These are phyloP conservation scores for Champsocephalus gunnari DNA, from an alignment of 2,797 vertebrate species.

Conservation along the genomic window DNA sequence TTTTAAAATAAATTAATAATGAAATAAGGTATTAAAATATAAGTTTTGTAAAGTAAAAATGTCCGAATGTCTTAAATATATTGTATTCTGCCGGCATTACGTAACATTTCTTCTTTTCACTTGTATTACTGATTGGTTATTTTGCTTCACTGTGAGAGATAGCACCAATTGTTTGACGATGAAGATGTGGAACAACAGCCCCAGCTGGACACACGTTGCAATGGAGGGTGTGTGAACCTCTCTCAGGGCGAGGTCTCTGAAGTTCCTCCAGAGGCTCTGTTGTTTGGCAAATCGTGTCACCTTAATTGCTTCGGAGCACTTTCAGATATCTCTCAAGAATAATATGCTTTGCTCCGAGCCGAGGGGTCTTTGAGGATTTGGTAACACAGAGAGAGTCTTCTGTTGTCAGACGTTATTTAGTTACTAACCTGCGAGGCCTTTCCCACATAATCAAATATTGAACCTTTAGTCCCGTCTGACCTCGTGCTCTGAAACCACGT, in stretches of 20 bases:
- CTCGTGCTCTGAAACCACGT: conserved; percentile 62
- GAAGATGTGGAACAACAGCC: conserved; percentile 16
- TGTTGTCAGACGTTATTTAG: conserved; percentile 72
- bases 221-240: conserved; percentile 33
- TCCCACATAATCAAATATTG: conserved; percentile 77
- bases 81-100: too few relatives aligned
- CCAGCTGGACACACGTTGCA: conserved; percentile 44
- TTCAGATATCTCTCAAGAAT: conserved; percentile 74
- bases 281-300: conserved; percentile 80
- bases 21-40: too few relatives aligned
- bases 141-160: not conserved
- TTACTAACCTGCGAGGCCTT: conserved; percentile 76
- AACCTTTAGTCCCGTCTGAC: conserved; percentile 73
- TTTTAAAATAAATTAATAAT: too few relatives aligned
- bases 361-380: conserved; percentile 71
- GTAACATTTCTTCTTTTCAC: too few relatives aligned
- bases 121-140: too few relatives aligned
- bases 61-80: too few relatives aligned
- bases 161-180: conserved; percentile 27
- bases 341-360: conserved; percentile 70
- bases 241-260: conserved; percentile 65
- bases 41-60: too few relatives aligned
- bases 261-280: conserved; percentile 66
- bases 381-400: conserved; percentile 60
- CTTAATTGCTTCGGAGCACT: conserved; percentile 79